phyloP scores from a whole-genome alignment of 2,888 invertebrate genomes.

The Leptinotarsa haldemani region DNA sequence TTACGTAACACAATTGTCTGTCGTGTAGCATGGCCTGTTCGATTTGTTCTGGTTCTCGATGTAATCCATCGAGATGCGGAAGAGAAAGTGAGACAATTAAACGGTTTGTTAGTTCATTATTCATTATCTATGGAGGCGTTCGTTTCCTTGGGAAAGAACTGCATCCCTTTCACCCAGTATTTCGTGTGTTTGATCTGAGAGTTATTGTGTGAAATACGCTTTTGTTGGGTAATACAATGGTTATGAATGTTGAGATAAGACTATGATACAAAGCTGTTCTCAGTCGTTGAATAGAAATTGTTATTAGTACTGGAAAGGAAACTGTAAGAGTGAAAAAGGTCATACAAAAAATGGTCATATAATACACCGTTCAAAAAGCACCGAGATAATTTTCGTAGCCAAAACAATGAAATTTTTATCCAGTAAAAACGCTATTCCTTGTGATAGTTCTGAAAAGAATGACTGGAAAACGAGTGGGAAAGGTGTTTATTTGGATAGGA shows the following conservation, averaged over 20 bases:
- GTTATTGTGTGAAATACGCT: background rate
- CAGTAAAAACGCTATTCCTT: no score
- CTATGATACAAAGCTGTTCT: background rate
- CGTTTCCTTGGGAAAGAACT: constrained; percentile 3
- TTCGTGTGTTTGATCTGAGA: constrained; percentile 3
- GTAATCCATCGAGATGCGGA: constrained; percentile 37
- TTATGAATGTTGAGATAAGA: background rate
- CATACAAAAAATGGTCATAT: no score
- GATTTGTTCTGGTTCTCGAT: constrained; percentile 32
- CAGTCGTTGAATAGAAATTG: background rate
- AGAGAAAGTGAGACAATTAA: constrained; percentile 44
- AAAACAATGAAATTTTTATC: no score
- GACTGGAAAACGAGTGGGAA: no score
- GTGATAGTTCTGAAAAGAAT: no score
- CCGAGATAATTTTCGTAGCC: no score
- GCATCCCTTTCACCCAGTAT: constrained; percentile 12
- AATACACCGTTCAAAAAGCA: background rate
- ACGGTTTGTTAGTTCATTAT: constrained; percentile 6
- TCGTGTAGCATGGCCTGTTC: background rate
- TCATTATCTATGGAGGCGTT: background rate
- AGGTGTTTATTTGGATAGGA: no score
- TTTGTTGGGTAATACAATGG: constrained; percentile 4
- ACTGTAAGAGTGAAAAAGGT: background rate
- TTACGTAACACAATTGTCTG: constrained; percentile 14
- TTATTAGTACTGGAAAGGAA: background rate